These are phyloP conservation scores for Syngnathus floridae DNA, from an alignment of 2,113 vertebrate genomes.

Conservation along the genomic window DNA sequence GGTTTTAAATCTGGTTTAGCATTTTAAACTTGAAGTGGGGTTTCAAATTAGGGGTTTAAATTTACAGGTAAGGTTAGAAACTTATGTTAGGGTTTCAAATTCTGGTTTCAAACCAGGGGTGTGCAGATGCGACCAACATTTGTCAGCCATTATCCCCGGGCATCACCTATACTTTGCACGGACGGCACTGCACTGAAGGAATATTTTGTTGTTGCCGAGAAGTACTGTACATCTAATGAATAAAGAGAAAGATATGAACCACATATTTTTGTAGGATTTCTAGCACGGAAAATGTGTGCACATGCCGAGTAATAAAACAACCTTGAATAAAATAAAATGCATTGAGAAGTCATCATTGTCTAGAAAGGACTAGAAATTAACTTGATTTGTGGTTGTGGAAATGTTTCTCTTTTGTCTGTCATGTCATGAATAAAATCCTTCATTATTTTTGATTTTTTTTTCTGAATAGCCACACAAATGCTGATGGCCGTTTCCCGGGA, in stretches of 20 bases:
- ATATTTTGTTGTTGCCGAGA: not conserved
- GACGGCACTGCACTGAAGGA: not conserved
- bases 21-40: too few species aligned
- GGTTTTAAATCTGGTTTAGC: too few species aligned
- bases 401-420: not conserved
- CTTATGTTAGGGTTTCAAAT: too few species aligned
- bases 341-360: not conserved
- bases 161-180: too few species aligned
- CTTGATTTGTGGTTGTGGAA: not conserved
- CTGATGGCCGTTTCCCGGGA: slow-evolving; percentile 75
- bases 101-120: too few species aligned
- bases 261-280: not conserved
- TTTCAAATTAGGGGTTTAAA: too few species aligned
- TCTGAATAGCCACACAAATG: slow-evolving; percentile 72
- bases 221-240: not conserved
- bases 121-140: too few species aligned
- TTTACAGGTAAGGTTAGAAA: too few species aligned
- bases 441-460: not conserved
- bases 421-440: not conserved
- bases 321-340: not conserved
- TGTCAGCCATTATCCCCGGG: too few species aligned
- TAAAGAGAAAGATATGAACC: not conserved
- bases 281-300: not conserved
- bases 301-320: too few species aligned
- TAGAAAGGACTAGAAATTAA: not conserved